Conservation (phyloP, 2,888 invertebrate genomes). For the Phortica magna region DNA sequence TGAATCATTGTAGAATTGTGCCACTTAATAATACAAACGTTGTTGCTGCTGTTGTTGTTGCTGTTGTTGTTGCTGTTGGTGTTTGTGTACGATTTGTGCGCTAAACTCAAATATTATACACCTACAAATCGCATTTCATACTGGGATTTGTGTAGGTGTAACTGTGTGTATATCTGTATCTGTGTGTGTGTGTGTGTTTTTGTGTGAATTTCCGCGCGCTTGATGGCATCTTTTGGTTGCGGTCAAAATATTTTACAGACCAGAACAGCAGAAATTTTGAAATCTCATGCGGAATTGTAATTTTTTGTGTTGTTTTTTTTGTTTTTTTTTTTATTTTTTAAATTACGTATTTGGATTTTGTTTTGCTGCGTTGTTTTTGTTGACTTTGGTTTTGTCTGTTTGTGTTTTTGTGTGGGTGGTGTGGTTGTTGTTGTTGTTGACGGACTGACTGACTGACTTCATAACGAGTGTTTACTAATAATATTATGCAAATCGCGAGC, state of each 20-base stretch:
- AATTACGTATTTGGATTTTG: background rate
- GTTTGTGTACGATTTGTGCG: background rate
- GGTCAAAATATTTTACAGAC: conserved; percentile 67
- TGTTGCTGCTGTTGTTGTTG: background rate
- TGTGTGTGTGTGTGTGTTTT: conserved; percentile 16
- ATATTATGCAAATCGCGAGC: conserved; percentile 68
- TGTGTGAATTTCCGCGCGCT: conserved; percentile 3
- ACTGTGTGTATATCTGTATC: conserved; percentile 5
- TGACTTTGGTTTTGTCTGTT: conserved; percentile 5
- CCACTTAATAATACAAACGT: background rate
- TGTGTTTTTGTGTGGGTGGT: conserved; percentile 4
- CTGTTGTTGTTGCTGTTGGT: background rate
- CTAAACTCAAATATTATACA: conserved; percentile 7
- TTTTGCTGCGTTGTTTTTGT: background rate
- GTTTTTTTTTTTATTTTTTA: conserved; percentile 1
- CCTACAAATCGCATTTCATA: conserved; percentile 17
- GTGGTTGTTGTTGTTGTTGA: conserved; percentile 6
- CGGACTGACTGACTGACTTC: conserved; percentile 54
- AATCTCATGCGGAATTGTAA: conserved; percentile 55
- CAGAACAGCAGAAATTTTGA: conserved; percentile 48
- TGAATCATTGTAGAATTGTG: background rate
- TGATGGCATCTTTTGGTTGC: conserved; percentile 53
- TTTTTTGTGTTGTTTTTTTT: background rate
- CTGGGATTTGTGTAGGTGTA: conserved; percentile 10
- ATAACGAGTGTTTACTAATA: conserved; percentile 73